A percentile compares a stretch with the other conserved stretches of the same genome.
These are phyloP conservation scores for Crocuta crocuta DNA, from an alignment of 2,113 vertebrate genomes.

Conservation along the genomic window DNA sequence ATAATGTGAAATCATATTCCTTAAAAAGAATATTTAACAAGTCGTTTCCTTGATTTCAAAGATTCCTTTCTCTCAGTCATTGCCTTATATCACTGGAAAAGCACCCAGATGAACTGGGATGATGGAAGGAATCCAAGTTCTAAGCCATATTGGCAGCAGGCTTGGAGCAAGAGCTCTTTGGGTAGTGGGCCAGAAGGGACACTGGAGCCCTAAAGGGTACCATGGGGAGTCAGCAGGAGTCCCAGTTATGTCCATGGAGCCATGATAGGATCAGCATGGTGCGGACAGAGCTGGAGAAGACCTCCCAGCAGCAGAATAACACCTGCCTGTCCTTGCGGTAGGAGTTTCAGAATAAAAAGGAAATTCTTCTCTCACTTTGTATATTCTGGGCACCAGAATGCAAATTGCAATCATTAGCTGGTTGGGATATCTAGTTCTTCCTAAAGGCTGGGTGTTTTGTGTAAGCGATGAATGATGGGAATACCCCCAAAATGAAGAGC, in stretches of 20 bases:
- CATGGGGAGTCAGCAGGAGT: neutral
- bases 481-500: too few relatives aligned
- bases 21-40: neutral
- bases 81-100: neutral
- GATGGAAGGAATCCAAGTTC: neutral
- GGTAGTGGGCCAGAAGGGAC: neutral
- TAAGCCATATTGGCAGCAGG: rapidly evolving
- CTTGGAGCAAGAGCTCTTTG: neutral
- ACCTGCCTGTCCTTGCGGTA: neutral
- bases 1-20: neutral
- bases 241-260: too few relatives aligned
- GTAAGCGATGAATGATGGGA: too few relatives aligned
- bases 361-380: neutral
- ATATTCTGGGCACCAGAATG: neutral
- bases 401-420: neutral
- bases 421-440: neutral
- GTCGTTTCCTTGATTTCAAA: neutral
- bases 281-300: neutral
- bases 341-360: neutral
- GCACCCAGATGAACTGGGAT: neutral
- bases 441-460: neutral
- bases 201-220: too few relatives aligned
- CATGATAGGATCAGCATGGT: neutral
- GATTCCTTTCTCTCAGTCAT: neutral
- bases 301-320: neutral